Conservation (phyloP, 2,888 invertebrate genomes). For the Microchrysa polita region DNA sequence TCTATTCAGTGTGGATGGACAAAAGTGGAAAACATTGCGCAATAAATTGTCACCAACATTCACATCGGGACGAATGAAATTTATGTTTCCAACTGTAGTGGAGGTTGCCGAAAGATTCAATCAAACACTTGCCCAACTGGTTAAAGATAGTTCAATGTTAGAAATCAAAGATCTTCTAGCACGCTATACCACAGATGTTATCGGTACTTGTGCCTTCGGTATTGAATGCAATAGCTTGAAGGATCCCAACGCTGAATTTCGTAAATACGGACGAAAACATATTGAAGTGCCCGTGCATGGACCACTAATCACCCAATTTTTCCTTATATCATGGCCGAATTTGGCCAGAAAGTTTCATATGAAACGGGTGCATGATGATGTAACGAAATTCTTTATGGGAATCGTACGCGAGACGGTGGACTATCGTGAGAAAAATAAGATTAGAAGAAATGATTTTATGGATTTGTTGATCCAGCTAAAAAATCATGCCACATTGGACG, state of each 20-base stretch:
- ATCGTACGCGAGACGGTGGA: constrained; percentile 44
- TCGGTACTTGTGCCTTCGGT: constrained; percentile 66
- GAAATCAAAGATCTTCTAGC: constrained; percentile 64
- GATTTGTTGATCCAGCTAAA: constrained; percentile 67
- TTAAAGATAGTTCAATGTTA: constrained; percentile 49
- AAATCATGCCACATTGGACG: constrained; percentile 29
- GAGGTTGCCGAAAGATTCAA: constrained; percentile 49
- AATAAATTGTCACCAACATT: constrained; percentile 65
- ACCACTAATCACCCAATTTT: background rate
- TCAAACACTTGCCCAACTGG: constrained; percentile 49
- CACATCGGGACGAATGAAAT: constrained; percentile 52
- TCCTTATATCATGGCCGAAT: constrained; percentile 44
- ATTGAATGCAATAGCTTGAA: constrained; percentile 64
- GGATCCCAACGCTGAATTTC: constrained; percentile 62
- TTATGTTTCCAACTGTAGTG: constrained; percentile 58
- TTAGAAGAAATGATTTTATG: constrained; percentile 66
- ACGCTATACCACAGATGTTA: constrained; percentile 66
- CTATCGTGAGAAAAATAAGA: constrained; percentile 59
- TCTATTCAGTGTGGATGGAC: constrained; percentile 56
- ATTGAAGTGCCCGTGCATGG: constrained; percentile 49
- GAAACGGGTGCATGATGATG: background rate
- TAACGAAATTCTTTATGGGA: constrained; percentile 39
- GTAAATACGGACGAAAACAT: constrained; percentile 54
- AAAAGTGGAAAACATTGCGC: constrained; percentile 65
- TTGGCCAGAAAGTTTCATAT: background rate